phyloP scores from a whole-genome alignment of 92 coral and sea anemone species.

The Montipora capitata region DNA sequence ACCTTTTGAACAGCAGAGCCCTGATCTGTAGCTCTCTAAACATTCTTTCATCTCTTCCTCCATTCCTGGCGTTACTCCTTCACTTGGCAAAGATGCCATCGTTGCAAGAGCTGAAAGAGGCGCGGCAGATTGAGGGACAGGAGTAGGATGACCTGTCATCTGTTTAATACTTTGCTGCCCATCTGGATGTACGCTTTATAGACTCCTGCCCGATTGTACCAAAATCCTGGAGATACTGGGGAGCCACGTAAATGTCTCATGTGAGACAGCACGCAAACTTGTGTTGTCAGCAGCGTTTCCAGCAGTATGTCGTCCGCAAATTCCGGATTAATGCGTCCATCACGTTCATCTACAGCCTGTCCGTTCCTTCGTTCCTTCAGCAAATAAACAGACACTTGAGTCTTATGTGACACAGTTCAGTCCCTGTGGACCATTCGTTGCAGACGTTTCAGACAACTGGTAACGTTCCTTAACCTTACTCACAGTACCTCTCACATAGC shows the following conservation, averaged over 20 bases:
- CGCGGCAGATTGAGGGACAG: conserved; percentile 65
- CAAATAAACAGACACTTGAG: conserved; percentile 19
- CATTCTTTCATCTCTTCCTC: conserved; percentile 53
- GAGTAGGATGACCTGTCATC: conserved; percentile 68
- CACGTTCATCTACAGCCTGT: background rate
- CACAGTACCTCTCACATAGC: background rate
- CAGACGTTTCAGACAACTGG: background rate
- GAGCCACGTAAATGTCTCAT: conserved; percentile 33
- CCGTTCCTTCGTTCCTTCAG: background rate
- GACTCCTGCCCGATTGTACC: conserved; percentile 29
- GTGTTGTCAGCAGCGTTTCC: conserved; percentile 22
- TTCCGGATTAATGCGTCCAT: conserved; percentile 19
- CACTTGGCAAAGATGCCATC: conserved; percentile 66
- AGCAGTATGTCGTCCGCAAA: conserved; percentile 42
- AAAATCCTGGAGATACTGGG: conserved; percentile 25
- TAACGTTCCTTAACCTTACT: conserved; percentile 4
- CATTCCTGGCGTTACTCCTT: conserved; percentile 42
- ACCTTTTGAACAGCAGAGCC: no score
- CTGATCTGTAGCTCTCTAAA: conserved; percentile 54
- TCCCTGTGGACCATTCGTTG: conserved; percentile 44
- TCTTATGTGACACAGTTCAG: conserved; percentile 45
- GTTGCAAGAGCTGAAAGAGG: conserved; percentile 57
- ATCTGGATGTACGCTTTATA: conserved; percentile 41
- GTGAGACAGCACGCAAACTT: conserved; percentile 18
- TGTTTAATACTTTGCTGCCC: conserved; percentile 55